A percentile compares a stretch with the other conserved stretches of the same genome.
Evolutionary conservation across 1,140 invertebrate genomes (phyloP).

Genomic region (Drosophila busckii): DNA sequence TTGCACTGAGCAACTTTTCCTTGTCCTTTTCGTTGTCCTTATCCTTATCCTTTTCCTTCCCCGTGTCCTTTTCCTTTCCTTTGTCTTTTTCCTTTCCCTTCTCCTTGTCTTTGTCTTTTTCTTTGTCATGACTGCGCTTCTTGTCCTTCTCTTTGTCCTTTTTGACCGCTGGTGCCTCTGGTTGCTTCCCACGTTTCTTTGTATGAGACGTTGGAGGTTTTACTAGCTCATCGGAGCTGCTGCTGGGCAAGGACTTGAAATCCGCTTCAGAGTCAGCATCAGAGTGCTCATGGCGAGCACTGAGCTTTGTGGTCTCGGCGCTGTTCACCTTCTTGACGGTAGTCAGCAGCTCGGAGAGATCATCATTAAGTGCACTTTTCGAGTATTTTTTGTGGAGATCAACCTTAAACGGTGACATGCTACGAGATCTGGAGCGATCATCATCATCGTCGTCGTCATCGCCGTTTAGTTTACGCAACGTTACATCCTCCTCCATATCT

Average conservation of each 20-base stretch:
- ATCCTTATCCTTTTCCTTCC: conserved; percentile 25
- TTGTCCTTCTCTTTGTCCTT: conserved; percentile 41
- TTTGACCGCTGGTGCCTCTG: conserved; percentile 7
- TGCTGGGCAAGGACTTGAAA: conserved; percentile 54
- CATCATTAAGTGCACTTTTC: conserved; percentile 78
- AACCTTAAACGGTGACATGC: conserved; percentile 77
- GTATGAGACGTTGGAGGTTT: conserved; percentile 16
- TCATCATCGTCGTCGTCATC: conserved; percentile 48
- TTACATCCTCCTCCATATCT: conserved; percentile 67
- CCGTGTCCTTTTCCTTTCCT: conserved; percentile 12
- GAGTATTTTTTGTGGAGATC: conserved; percentile 79
- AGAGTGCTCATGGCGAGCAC: conserved; percentile 40
- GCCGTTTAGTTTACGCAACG: conserved; percentile 22
- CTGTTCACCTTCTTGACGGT: conserved; percentile 67
- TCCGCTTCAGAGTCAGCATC: conserved; percentile 57
- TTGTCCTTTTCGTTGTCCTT: conserved; percentile 35
- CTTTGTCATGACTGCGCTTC: conserved; percentile 18
- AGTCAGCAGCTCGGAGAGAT: conserved; percentile 70
- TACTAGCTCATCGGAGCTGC: conserved; percentile 23
- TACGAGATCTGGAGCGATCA: conserved; percentile 49
- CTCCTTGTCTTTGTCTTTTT: conserved; percentile 33
- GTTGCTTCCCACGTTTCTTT: conserved; percentile 30
- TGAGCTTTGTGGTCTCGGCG: conserved; percentile 47
- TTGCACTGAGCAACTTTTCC: conserved; percentile 28
- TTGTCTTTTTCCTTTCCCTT: conserved; percentile 23